Percentiles rank a stretch among this genome's conserved stretches.
These are phyloP conservation scores for Coracopsis vasa DNA, from an alignment of 2,113 vertebrate genomes.

Conservation along the genomic window DNA sequence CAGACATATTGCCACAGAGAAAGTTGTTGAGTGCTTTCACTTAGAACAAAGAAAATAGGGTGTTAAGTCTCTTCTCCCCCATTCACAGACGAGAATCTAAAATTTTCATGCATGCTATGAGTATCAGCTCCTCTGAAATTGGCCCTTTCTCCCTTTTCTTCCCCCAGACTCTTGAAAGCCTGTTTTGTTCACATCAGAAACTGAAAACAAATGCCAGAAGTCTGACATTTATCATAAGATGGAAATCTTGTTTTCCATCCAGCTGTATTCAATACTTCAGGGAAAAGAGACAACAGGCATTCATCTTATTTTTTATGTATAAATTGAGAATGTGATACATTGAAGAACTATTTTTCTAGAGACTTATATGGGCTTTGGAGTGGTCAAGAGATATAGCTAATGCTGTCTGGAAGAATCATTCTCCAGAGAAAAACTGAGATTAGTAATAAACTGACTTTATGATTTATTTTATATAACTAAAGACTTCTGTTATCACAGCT, in stretches of 20 bases:
- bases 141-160: not conserved
- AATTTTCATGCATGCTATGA: not conserved
- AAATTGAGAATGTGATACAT: conserved; percentile 1
- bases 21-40: not conserved
- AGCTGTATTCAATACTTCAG: not conserved
- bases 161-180: not conserved
- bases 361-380: not conserved
- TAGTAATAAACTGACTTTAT: not conserved
- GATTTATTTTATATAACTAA: not conserved
- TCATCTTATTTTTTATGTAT: conserved; percentile 5
- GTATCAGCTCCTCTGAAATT: not conserved
- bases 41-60: not conserved
- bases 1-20: not conserved
- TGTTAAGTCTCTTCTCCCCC: not conserved
- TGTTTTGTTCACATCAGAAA: conserved; percentile 2
- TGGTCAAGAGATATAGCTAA: not conserved
- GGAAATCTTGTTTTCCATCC: conserved; percentile 8
- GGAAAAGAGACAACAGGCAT: not conserved
- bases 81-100: not conserved
- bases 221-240: conserved; percentile 31
- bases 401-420: not conserved
- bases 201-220: not conserved
- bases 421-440: not conserved
- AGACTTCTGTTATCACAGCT: not conserved
- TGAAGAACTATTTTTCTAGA: not conserved